phyloP scores from a whole-genome alignment of 2,113 vertebrate species.

The Hypocryptadius cinnamomeus region DNA sequence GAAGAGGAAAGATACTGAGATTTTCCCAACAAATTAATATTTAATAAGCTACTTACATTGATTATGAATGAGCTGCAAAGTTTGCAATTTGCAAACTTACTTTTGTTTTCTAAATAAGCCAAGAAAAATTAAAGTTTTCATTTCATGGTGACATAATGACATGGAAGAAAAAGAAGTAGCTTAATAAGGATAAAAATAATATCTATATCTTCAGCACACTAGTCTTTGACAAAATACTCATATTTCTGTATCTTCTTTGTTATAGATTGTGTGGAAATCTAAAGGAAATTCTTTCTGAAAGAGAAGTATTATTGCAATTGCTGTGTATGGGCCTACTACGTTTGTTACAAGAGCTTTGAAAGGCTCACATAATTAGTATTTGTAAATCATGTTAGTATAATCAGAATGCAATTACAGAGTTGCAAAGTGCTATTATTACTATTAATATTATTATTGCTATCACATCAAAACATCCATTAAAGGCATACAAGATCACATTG shows the following conservation, averaged over 20 bases:
- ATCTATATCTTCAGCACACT: background rate
- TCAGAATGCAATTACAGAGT: slow-evolving; percentile 2
- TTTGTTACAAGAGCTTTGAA: slow-evolving; percentile 10
- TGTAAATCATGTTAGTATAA: slow-evolving; percentile 31
- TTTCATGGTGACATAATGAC: background rate
- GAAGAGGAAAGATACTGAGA: background rate
- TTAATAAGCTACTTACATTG: background rate
- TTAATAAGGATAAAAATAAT: slow-evolving; percentile 25
- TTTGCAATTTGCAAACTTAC: slow-evolving; percentile 4
- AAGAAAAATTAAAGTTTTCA: background rate
- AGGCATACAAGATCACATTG: background rate
- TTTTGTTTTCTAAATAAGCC: slow-evolving; percentile 8
- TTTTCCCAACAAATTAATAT: background rate
- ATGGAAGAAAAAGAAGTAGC: background rate
- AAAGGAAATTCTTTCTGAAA: background rate
- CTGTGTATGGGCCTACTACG: background rate
- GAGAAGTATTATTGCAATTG: slow-evolving; percentile 18
- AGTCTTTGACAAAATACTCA: background rate
- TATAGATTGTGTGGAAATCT: background rate
- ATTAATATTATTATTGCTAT: background rate
- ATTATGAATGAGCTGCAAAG: slow-evolving; percentile 14
- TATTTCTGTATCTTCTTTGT: background rate
- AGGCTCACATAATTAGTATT: slow-evolving; percentile 19
- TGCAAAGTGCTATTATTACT: background rate
- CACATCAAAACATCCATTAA: background rate